Evolutionary conservation across 1,140 invertebrate genomes (phyloP).

Genomic region (Galleria mellonella): DNA sequence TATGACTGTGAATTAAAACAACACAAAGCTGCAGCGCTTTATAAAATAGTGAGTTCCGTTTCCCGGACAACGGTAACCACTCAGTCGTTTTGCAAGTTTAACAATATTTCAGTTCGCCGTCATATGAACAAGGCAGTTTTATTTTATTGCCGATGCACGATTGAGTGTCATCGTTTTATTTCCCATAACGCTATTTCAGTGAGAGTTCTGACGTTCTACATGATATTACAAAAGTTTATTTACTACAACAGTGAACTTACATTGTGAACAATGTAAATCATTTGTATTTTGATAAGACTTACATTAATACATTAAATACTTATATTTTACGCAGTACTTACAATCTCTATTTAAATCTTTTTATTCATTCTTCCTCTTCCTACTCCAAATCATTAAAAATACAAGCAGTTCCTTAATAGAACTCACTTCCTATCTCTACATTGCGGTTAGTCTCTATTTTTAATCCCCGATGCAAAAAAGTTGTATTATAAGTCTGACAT

Average conservation of each 20-base stretch:
- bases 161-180: constrained; percentile 50
- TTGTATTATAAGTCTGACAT: too few species aligned
- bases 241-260: constrained; percentile 6
- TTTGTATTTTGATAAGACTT: not conserved
- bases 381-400: too few species aligned
- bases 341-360: too few species aligned
- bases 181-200: constrained; percentile 37
- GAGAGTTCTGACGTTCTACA: constrained; percentile 35
- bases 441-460: too few species aligned
- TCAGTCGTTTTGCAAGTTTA: constrained; percentile 59
- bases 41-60: constrained; percentile 12
- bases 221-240: constrained; percentile 19
- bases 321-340: too few species aligned
- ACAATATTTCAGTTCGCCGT: constrained; percentile 55
- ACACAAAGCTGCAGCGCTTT: constrained; percentile 5
- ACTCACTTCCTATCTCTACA: too few species aligned
- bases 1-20: constrained; percentile 1
- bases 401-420: too few species aligned
- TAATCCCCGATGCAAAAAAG: too few species aligned
- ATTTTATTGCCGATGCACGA: constrained; percentile 52
- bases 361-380: too few species aligned
- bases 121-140: constrained; percentile 43
- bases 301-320: too few species aligned
- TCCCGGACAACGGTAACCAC: constrained; percentile 14
- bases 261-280: not conserved